Evolutionary conservation across 2,113 vertebrate genomes (phyloP).

Genomic region (Oryzias celebensis): DNA sequence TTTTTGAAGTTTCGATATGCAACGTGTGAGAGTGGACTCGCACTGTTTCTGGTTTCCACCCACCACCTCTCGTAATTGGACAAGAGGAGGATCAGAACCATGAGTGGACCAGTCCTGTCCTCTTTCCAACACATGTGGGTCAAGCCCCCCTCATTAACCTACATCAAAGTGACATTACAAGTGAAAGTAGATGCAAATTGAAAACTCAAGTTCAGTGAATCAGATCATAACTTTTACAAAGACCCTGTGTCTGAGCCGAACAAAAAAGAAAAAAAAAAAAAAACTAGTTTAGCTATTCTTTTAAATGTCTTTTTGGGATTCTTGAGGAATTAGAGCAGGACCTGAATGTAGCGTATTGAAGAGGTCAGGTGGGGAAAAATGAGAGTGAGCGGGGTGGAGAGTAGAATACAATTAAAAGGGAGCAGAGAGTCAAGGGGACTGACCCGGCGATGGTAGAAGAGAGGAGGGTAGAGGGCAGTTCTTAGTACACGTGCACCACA

Average conservation of each 20-base stretch:
- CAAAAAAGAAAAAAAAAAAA: background rate
- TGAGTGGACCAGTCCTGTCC: slow-evolving; percentile 42
- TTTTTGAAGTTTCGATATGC: background rate
- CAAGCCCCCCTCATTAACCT: slow-evolving; percentile 66
- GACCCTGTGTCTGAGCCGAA: background rate
- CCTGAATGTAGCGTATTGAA: slow-evolving; percentile 12
- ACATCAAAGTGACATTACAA: slow-evolving; percentile 67
- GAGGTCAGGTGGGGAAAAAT: slow-evolving; percentile 37
- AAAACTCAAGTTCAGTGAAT: slow-evolving; percentile 54
- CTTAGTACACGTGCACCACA: slow-evolving; percentile 75
- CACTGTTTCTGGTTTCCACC: slow-evolving; percentile 20
- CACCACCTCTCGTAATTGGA: slow-evolving; percentile 60
- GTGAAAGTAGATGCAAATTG: slow-evolving; percentile 52
- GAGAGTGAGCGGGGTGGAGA: slow-evolving; percentile 50
- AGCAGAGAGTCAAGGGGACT: slow-evolving; percentile 78
- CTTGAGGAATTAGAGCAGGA: slow-evolving; percentile 39
- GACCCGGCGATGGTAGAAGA: slow-evolving; percentile 81
- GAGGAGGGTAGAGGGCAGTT: slow-evolving; percentile 49
- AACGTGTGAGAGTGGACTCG: slow-evolving; percentile 2
- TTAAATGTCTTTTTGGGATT: slow-evolving; percentile 37
- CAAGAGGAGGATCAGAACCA: slow-evolving; percentile 62
- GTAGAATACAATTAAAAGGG: slow-evolving; percentile 76
- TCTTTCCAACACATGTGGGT: slow-evolving; percentile 57
- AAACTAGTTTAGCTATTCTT: slow-evolving; percentile 5
- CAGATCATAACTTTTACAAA: slow-evolving; percentile 49